These are phyloP conservation scores for Isaurus tuberculatus DNA, from an alignment of 92 coral and sea anemone genomes.

Conservation along the genomic window DNA sequence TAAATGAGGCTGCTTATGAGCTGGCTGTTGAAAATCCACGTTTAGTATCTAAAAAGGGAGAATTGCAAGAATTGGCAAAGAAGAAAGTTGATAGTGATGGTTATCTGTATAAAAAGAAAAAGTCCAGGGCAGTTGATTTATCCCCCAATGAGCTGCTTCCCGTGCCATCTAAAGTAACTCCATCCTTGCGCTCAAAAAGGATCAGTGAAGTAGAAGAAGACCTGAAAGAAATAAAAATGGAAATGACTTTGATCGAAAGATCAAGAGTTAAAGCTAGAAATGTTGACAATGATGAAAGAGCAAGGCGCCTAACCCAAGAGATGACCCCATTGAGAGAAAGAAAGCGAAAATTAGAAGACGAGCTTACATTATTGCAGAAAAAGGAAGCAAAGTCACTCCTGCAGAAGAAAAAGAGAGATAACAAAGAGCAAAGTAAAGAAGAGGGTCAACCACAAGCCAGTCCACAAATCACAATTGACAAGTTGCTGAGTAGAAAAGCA, in stretches of 20 bases:
- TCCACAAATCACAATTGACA: constrained; percentile 10
- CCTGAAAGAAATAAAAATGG: constrained; percentile 56
- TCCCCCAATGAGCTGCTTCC: constrained; percentile 31
- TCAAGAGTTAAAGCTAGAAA: constrained; percentile 58
- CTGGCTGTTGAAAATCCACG: constrained; percentile 59
- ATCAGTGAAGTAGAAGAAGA: constrained; percentile 63
- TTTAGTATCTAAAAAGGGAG: constrained; percentile 50
- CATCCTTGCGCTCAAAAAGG: constrained; percentile 59
- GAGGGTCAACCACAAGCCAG: constrained; percentile 36
- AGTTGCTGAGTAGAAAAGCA: constrained; percentile 15
- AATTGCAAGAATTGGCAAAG: constrained; percentile 59
- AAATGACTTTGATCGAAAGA: constrained; percentile 53
- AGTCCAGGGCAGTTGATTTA: constrained; percentile 56
- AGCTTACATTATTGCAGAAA: constrained; percentile 51
- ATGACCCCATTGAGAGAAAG: constrained; percentile 52
- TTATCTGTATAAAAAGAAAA: constrained; percentile 58
- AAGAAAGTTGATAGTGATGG: constrained; percentile 61
- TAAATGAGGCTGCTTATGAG: constrained; percentile 67
- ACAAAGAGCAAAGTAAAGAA: constrained; percentile 28
- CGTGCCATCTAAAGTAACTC: constrained; percentile 47
- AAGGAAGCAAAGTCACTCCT: constrained; percentile 60
- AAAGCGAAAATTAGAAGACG: constrained; percentile 54
- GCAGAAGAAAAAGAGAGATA: constrained; percentile 48
- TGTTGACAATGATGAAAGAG: constrained; percentile 56
- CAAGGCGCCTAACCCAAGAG: constrained; percentile 58